phyloP scores from a whole-genome alignment of 2,888 invertebrate genomes.

The Microctonus hyperodae region DNA sequence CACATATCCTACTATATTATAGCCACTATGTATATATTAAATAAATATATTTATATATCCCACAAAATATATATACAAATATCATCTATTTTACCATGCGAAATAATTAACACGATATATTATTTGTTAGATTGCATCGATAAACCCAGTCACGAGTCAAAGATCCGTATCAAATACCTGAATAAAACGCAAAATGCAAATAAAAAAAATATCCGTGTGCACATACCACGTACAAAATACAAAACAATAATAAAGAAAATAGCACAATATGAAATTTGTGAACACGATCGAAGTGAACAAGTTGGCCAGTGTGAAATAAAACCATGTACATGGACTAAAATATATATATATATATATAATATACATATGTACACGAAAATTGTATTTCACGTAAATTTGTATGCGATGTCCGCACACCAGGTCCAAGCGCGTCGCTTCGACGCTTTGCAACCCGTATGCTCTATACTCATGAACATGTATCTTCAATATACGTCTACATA shows the following conservation, averaged over 20 bases:
- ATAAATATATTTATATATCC: background rate
- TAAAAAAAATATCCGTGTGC: too few relatives aligned
- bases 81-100: background rate
- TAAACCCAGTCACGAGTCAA: constrained; percentile 20
- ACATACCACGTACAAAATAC: too few relatives aligned
- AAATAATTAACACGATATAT: constrained; percentile 14
- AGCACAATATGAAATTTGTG: constrained; percentile 21
- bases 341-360: background rate
- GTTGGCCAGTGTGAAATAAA: constrained; percentile 3
- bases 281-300: constrained; percentile 19
- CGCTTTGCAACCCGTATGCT: constrained; percentile 8
- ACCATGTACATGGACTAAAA: background rate
- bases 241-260: background rate
- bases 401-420: constrained; percentile 23
- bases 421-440: constrained; percentile 14
- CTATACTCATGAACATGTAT: background rate
- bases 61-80: background rate
- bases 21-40: background rate
- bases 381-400: constrained; percentile 22
- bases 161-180: background rate
- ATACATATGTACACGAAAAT: constrained; percentile 13
- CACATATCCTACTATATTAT: background rate
- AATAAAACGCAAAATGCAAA: background rate
- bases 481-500: background rate
- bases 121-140: background rate